Evolutionary conservation across 1,140 invertebrate species (phyloP).

Genomic region (Samia ricini): DNA sequence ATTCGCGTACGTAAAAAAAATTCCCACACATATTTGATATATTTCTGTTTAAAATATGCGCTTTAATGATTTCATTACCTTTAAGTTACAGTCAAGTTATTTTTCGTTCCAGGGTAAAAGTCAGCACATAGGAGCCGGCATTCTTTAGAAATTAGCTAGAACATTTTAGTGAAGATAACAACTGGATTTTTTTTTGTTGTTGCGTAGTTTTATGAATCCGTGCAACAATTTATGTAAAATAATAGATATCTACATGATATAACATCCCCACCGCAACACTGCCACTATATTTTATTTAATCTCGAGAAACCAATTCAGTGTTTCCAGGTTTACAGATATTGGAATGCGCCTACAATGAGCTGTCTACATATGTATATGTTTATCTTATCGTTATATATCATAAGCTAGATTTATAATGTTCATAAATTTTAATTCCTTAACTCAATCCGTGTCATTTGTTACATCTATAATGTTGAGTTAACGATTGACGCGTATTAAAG

Average conservation of each 20-base stretch:
- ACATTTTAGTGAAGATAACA: too few relatives aligned
- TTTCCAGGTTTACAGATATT: background rate
- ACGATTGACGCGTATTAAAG: too few relatives aligned
- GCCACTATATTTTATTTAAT: background rate
- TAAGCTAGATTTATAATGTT: background rate
- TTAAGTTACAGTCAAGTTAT: background rate
- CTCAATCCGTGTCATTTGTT: background rate
- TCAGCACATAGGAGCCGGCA: background rate
- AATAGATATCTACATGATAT: background rate
- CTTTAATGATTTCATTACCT: background rate
- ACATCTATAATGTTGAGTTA: background rate
- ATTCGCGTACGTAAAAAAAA: too few relatives aligned
- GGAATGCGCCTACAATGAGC: background rate
- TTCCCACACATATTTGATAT: too few relatives aligned
- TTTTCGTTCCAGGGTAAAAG: constrained; percentile 13
- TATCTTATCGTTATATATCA: background rate
- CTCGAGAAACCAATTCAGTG: background rate
- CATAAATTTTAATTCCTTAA: background rate
- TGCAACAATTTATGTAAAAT: too few relatives aligned
- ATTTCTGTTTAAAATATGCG: too few relatives aligned
- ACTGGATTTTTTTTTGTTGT: too few relatives aligned
- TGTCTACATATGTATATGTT: background rate
- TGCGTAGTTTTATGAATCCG: too few relatives aligned
- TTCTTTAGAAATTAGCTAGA: background rate
- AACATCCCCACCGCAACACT: background rate